These are phyloP conservation scores for Xanthorhoe spadicearia DNA, from an alignment of 2,888 invertebrate genomes.

Conservation along the genomic window DNA sequence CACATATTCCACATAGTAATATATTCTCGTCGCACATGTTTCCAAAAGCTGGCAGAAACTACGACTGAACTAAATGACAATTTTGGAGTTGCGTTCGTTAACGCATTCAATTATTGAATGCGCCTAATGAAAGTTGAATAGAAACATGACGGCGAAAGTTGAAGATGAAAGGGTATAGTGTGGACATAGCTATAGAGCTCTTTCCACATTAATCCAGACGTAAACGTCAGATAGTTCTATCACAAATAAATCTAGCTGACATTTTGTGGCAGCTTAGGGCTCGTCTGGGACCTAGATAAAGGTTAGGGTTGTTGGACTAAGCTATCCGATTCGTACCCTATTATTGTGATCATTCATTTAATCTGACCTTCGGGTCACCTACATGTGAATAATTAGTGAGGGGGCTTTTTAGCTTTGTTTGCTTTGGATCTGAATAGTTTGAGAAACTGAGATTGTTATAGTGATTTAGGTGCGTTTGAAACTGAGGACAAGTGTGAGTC, in stretches of 20 bases:
- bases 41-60: no score
- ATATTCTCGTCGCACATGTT: no score
- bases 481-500: background rate
- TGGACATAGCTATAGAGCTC: no score
- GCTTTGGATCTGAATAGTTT: background rate
- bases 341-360: slow-evolving; percentile 25
- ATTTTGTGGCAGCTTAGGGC: slow-evolving; percentile 22
- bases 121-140: no score
- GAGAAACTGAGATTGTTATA: background rate
- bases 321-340: slow-evolving; percentile 23
- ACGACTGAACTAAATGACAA: no score
- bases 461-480: background rate
- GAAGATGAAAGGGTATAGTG: no score
- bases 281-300: slow-evolving; percentile 24
- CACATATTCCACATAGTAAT: no score
- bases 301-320: slow-evolving; percentile 16
- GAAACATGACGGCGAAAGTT: no score
- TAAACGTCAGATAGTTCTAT: slow-evolving; percentile 16
- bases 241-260: slow-evolving; percentile 17
- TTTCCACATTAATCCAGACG: slow-evolving; percentile 18
- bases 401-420: slow-evolving; percentile 2
- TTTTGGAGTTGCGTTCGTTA: no score
- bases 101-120: no score
- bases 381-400: slow-evolving; percentile 21
- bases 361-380: slow-evolving; percentile 26